Evolutionary conservation across 2,797 vertebrate species (phyloP), one percentile per base, ranked within the genome.

Genomic region (Cichlasoma orientale): DNA sequence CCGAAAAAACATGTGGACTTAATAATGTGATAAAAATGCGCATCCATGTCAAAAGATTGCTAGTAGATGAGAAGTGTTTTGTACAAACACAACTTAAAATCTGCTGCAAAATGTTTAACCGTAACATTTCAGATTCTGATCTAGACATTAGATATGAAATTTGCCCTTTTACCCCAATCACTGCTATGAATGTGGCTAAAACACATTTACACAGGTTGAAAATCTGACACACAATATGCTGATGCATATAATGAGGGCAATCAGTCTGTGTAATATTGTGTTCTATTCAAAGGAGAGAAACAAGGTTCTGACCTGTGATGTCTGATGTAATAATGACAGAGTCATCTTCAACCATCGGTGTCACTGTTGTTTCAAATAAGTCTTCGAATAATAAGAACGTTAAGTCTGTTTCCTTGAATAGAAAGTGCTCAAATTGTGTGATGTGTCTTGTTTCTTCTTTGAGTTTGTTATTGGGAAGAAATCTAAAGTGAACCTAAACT

Each of bases 221-320:
- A 78, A 77, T 79, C 2, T 79, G 77, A 63, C 56, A 7, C 73
- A 73, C 70, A 41, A 54, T 63, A 82, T 76, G 55, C 50, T 57
- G 77, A 87, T 81, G 33, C 23, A 56, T 86, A 75, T 41, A 74
- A 50, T 80, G 56, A 69, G 33, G 50, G 55, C 75, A 74, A 41
- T 25, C 61, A 29, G 38, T 82, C 47, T 69, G 36, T 66, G 36
- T 27, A 77, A 56, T 70, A 63, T 78, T 33, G 70, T 66, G 59
- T 74, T 75, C 44, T 38, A 50, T 79, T 54, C 38, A 69, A 69
- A 53, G 16, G 57, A 77, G 16, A 71, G 25, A 80, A 59, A 23
- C 3, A 18, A 12, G 7, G 54, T 58, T 75, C 38, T 78, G 82
- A 84, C 58, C 78, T 83, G 59, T 75, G 36, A 75, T 75, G 25